These are phyloP conservation scores for Microctonus aethiopoides DNA, from an alignment of 2,888 invertebrate genomes.

Conservation along the genomic window DNA sequence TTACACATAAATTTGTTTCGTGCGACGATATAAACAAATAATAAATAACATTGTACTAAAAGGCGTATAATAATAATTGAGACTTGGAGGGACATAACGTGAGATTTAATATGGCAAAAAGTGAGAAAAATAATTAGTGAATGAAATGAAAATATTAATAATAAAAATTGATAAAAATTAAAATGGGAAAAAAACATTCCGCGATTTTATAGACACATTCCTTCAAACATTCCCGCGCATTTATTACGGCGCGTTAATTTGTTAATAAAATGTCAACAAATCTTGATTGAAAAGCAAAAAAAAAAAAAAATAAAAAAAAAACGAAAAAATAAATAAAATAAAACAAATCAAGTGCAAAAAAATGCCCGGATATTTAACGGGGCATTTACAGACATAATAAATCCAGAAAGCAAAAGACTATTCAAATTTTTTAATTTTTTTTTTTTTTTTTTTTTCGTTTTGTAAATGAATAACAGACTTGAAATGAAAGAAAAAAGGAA, in stretches of 20 bases:
- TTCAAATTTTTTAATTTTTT: background rate
- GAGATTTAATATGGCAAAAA: background rate
- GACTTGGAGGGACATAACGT: background rate
- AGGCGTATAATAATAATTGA: no score
- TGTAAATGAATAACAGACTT: background rate
- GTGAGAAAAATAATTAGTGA: background rate
- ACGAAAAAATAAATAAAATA: background rate
- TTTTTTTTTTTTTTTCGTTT: background rate
- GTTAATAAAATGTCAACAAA: background rate
- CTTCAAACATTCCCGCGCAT: conserved; percentile 5
- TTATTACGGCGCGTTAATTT: background rate
- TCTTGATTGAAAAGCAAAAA: background rate
- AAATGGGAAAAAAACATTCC: conserved; percentile 15
- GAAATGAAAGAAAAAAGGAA: background rate
- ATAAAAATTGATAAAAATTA: background rate
- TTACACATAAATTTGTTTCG: conserved; percentile 5
- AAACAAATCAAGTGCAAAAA: conserved; percentile 12
- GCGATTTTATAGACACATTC: conserved; percentile 12
- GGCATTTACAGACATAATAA: background rate
- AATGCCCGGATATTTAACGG: background rate
- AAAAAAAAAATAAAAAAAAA: background rate
- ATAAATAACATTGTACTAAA: background rate
- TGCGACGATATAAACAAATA: background rate
- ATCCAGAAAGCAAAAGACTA: conserved; percentile 10
- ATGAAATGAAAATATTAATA: background rate